Evolutionary conservation across 35 echinoderm and acorn worm species (phyloP).

Genomic region (Anneissia japonica): DNA sequence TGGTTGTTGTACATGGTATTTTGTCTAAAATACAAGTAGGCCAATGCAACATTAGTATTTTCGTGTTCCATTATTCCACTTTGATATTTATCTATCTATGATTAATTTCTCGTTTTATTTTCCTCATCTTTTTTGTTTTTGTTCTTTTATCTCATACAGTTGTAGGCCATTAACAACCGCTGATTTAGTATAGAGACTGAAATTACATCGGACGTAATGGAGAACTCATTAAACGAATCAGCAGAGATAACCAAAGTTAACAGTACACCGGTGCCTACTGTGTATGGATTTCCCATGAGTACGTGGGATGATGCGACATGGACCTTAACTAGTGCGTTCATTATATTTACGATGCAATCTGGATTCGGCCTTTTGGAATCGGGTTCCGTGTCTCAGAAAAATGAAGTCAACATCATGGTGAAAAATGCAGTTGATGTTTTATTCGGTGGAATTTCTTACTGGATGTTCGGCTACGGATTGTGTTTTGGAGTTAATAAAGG

Average conservation of each 20-base stretch:
- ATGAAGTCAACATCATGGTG: constrained; percentile 91
- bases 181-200: background rate
- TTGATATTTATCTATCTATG: no score
- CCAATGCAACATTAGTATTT: no score
- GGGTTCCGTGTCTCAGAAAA: constrained; percentile 61
- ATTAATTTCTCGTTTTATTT: no score
- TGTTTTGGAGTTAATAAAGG: constrained; percentile 31
- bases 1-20: no score
- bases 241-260: background rate
- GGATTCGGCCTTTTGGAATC: constrained; percentile 76
- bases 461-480: constrained; percentile 73
- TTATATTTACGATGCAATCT: constrained; percentile 88
- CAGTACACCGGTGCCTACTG: background rate
- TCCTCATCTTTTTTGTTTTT: no score
- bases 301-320: constrained; percentile 81
- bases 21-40: no score
- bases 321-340: constrained; percentile 81
- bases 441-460: constrained; percentile 67
- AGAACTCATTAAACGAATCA: background rate
- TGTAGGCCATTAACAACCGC: no score
- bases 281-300: background rate
- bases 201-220: background rate
- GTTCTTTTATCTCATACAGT: no score
- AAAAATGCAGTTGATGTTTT: constrained; percentile 80
- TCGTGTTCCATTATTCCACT: no score